Evolutionary conservation across 2,888 invertebrate genomes (phyloP).

Genomic region (Caenorhabditis angaria): DNA sequence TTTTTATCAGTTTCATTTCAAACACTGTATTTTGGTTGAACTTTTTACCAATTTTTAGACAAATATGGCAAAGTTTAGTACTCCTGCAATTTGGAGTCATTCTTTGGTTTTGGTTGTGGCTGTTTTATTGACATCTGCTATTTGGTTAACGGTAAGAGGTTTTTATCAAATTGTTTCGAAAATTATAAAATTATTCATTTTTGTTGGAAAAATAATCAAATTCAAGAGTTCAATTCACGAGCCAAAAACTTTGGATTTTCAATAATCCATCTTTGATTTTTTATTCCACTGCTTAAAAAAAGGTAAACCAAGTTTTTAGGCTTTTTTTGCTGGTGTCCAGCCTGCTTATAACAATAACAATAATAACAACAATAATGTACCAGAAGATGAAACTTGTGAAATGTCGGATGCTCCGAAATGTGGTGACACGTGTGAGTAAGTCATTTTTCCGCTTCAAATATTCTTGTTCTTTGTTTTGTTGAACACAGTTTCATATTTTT

Average conservation of each 20-base stretch:
- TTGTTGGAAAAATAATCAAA: slow-evolving; percentile 7
- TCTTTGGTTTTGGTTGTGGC: slow-evolving; percentile 36
- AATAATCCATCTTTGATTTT: no score
- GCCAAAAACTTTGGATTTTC: no score
- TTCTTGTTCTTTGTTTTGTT: background rate
- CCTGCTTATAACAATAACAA: slow-evolving; percentile 22
- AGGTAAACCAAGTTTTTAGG: slow-evolving; percentile 15
- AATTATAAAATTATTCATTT: background rate
- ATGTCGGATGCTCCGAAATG: slow-evolving; percentile 42
- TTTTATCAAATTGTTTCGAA: background rate
- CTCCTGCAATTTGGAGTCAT: slow-evolving; percentile 34
- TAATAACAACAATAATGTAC: background rate
- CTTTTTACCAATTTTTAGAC: background rate
- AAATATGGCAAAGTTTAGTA: slow-evolving; percentile 5
- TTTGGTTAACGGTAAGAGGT: slow-evolving; percentile 58
- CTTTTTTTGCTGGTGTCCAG: slow-evolving; percentile 54
- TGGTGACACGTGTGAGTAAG: slow-evolving; percentile 56
- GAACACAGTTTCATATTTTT: no score
- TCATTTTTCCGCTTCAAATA: background rate
- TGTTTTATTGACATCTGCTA: slow-evolving; percentile 47
- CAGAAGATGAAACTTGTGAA: slow-evolving; percentile 10
- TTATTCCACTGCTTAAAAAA: background rate
- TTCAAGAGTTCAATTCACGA: no score
- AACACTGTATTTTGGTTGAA: background rate
- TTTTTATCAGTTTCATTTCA: background rate